Evolutionary conservation across 2,113 vertebrate genomes (phyloP).

Genomic region (Diglossa brunneiventris): DNA sequence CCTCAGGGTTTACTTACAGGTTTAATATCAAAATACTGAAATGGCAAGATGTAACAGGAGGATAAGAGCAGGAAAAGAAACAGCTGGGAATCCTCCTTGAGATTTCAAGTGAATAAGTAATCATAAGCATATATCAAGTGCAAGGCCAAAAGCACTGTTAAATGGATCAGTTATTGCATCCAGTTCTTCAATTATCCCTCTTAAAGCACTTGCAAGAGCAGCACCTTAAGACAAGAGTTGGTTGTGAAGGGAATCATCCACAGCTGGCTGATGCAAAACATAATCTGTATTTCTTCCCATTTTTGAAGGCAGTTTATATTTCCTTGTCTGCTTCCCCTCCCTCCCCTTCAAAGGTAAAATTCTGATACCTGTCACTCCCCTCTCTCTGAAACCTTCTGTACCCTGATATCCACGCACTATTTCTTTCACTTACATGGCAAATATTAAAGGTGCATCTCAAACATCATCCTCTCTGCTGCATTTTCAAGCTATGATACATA

Average conservation of each 20-base stretch:
- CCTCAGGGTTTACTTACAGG: not conserved
- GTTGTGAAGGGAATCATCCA: not conserved
- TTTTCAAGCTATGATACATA: not conserved
- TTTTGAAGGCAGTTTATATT: not conserved
- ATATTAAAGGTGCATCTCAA: not conserved
- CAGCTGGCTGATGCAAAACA: not conserved
- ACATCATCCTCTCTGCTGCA: not conserved
- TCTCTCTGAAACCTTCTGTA: not conserved
- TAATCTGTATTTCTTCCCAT: not conserved
- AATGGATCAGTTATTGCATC: not conserved
- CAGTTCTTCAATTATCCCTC: not conserved
- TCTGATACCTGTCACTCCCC: not conserved
- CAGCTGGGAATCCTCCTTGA: not conserved
- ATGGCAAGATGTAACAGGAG: not conserved
- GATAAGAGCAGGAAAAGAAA: not conserved
- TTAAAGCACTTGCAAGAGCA: not conserved
- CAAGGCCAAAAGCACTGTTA: not conserved
- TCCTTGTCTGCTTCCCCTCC: not conserved
- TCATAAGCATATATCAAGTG: not conserved
- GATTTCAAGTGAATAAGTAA: not conserved
- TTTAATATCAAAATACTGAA: slow-evolving; percentile 7
- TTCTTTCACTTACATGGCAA: not conserved
- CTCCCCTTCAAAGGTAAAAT: not conserved
- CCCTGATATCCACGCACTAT: not conserved
- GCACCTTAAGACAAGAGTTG: not conserved